Evolutionary conservation across 2,888 invertebrate genomes (phyloP), one percentile per base, ranked within the genome.

Genomic region (Panopea generosa): DNA sequence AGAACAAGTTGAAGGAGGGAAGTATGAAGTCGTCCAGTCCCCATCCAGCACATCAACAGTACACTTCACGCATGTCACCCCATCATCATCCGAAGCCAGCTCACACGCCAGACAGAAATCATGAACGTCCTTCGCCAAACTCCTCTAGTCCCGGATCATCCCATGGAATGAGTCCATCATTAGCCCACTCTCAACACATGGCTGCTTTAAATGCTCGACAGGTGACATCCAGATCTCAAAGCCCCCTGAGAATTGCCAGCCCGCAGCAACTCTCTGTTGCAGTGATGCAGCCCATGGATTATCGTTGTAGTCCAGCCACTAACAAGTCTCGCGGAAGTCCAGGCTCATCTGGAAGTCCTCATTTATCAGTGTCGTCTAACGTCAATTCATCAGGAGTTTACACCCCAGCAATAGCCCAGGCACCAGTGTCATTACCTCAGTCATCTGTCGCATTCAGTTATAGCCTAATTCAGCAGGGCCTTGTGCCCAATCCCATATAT

Each of bases 401-500:
- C 62, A 80, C 84, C 6, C 85, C 87, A 57, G 82, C 89, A 52
- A 84, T 88, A 77, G 87, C 89, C 47, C 89, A 89, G 67, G 84
- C 87, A 38, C 88, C 89, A 50, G 88, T 89, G 57, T 88, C 90
- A 56, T 66, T 88, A 78, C 88, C 86, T 74, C 83, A 80, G 24
- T 82, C 86, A 24, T 82, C 88, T 1, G 76, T 86, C 14, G 82
- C 86, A 52, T 87, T 82, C 77, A 87, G 80, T 50, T 89, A 89
- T 72, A 90, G 88, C 77, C 84, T 92, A 62, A 91, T 93, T 69
- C 91, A 92, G 76, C 92, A 93, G 83, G 92, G 92, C 43, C 84
- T 92, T 47, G 92, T 92, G 62, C 92, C 93, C 56, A 92, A 93
- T 83, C 93, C 93, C n/a, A 90, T 92, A 66, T 92, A 92, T 84